Evolutionary conservation across 2,888 invertebrate species (phyloP), one percentile per base, ranked within the genome.

Genomic region (Drosophila pegasa): DNA sequence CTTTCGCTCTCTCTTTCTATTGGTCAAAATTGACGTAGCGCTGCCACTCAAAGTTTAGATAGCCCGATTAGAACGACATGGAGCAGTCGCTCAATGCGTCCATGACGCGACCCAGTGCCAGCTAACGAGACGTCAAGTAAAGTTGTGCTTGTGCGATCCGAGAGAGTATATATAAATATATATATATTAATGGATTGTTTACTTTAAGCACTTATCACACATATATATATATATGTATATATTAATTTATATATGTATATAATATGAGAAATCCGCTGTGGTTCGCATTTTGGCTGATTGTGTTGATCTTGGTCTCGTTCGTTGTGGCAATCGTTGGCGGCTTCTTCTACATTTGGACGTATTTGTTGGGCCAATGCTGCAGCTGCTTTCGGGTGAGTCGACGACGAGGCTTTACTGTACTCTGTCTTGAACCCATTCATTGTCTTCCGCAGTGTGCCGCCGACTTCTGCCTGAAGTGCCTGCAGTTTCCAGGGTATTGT

Each of bases 401-500:
- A 6, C 2, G 4, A 12, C 12, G 18, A 29, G 29, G 7, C 38
- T 20, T 6, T 2, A 16, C 8, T 22, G 10, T 29, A 47, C 10
- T 14, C 0, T 1, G 22, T 12, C 27, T 20, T 12, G 16, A 10
- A 1, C 10, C 4, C 4, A 22, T 40, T 3, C 6, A 14, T 9
- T 31, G 18, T 14, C 2, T 20, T 14, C 9, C 31, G 27, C 50
- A 75, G 75, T 54, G 62, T 48, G 38, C 8, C 12, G 62, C 62
- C 6, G 67, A 75, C 2, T 71, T 75, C 27, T 65, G 31, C 14
- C 9, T 75, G 33, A 75, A 75, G 33, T 75, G 75, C 18, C 45
- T 45, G 1, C 75, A 75, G 10, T 75, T 75, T 64, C 71, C 75
- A 10, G 75, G 75, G 25, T 75, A 68, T 35, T 75, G 67, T 25